phyloP scores from a whole-genome alignment of 2,797 vertebrate species.

The Schizopygopsis malacanthus region DNA sequence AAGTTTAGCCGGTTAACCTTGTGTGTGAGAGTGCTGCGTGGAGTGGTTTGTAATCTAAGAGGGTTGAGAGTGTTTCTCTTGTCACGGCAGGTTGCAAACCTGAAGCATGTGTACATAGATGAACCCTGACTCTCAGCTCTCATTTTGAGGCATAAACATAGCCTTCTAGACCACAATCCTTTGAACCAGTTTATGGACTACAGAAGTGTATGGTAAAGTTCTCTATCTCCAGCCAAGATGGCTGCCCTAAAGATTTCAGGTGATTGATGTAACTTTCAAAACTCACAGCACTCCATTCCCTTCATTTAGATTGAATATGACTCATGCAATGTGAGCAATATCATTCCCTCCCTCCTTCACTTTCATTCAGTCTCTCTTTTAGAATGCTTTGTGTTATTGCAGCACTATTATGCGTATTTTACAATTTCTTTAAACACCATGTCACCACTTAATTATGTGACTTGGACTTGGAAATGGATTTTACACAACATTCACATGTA shows the following conservation, averaged over 20 bases:
- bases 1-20: conserved; percentile 35
- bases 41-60: conserved; percentile 27
- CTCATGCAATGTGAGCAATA: background rate
- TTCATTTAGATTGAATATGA: background rate
- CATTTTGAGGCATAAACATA: background rate
- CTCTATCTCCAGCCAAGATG: conserved; percentile 15
- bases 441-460: conserved; percentile 38
- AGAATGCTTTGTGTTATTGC: background rate
- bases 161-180: background rate
- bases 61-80: background rate
- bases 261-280: conserved; percentile 4
- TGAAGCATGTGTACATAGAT: conserved; percentile 18
- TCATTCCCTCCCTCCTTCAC: background rate
- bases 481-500: conserved; percentile 27
- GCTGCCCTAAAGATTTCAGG: background rate
- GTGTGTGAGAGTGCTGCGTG: background rate
- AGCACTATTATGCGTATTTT: background rate
- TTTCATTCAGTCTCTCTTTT: background rate
- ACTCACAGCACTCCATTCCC: background rate
- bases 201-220: background rate
- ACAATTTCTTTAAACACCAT: conserved; percentile 7
- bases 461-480: conserved; percentile 29
- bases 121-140: conserved; percentile 10
- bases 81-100: conserved; percentile 26
- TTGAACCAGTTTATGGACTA: conserved; percentile 9